phyloP scores from a whole-genome alignment of 1,140 invertebrate species.

The Drosophila orosa region DNA sequence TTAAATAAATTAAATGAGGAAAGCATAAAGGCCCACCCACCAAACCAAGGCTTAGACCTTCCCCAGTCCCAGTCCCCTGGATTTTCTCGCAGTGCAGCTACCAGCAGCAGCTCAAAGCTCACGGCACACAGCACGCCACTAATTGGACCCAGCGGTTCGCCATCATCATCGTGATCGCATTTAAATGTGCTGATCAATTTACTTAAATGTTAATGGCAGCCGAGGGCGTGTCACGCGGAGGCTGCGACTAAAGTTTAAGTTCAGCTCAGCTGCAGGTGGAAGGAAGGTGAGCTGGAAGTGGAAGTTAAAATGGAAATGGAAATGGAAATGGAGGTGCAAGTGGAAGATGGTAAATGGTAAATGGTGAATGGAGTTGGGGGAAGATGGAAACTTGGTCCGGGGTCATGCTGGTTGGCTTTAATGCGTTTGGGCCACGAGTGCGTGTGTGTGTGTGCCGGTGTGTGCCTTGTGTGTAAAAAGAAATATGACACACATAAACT shows the following conservation, averaged over 20 bases:
- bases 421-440: conserved; percentile 35
- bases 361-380: conserved; percentile 10
- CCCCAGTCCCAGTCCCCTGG: too few species aligned
- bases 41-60: not conserved
- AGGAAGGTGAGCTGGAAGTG: conserved; percentile 1
- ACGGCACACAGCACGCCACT: conserved; percentile 68
- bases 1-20: not conserved
- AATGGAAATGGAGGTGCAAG: conserved; percentile 3
- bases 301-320: not conserved
- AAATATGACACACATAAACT: conserved; percentile 74
- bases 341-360: conserved; percentile 4
- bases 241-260: conserved; percentile 29
- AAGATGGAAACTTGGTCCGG: conserved; percentile 31
- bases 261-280: conserved; percentile 23
- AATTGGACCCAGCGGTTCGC: conserved; percentile 73
- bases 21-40: not conserved
- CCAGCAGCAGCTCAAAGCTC: conserved; percentile 47
- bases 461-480: conserved; percentile 40
- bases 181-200: conserved; percentile 82
- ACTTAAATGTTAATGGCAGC: conserved; percentile 78
- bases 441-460: conserved; percentile 7
- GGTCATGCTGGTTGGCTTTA: conserved; percentile 66
- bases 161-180: conserved; percentile 74
- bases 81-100: conserved; percentile 19
- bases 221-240: conserved; percentile 53